Evolutionary conservation across 2,797 vertebrate species (phyloP).

Genomic region (Phoxinus dragarum): DNA sequence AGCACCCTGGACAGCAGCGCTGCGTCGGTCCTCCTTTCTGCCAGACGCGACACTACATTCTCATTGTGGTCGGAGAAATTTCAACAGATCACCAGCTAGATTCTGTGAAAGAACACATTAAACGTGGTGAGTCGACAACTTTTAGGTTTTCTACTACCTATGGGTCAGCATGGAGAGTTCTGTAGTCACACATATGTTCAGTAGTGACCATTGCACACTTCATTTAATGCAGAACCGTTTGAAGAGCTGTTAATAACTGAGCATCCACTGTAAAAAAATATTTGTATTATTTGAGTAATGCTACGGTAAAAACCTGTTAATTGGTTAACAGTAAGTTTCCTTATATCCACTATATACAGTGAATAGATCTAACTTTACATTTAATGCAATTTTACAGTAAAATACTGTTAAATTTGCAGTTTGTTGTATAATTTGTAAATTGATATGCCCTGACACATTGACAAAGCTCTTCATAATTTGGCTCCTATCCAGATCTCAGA

Average conservation of each 20-base stretch:
- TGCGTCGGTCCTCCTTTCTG: constrained; percentile 66
- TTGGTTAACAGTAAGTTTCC: background rate
- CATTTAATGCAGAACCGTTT: background rate
- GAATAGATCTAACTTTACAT: background rate
- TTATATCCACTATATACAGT: background rate
- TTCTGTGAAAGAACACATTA: constrained; percentile 82
- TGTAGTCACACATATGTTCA: background rate
- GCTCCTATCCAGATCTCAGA: too few species aligned
- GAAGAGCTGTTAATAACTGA: background rate
- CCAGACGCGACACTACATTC: constrained; percentile 78
- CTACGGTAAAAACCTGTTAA: background rate
- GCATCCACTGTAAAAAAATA: background rate
- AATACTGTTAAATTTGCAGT: background rate
- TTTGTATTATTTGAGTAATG: background rate
- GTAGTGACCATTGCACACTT: background rate
- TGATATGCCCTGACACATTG: background rate
- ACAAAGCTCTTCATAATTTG: too few species aligned
- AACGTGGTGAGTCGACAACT: constrained; percentile 80
- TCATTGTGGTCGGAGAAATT: constrained; percentile 88
- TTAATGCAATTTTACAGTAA: background rate
- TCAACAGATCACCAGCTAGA: constrained; percentile 81
- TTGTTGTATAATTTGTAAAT: background rate
- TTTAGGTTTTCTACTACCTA: background rate
- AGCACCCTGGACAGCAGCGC: constrained; percentile 72
- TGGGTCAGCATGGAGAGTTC: background rate